phyloP scores from a whole-genome alignment of 2,797 vertebrate genomes.

The Fistularia commersonii region DNA sequence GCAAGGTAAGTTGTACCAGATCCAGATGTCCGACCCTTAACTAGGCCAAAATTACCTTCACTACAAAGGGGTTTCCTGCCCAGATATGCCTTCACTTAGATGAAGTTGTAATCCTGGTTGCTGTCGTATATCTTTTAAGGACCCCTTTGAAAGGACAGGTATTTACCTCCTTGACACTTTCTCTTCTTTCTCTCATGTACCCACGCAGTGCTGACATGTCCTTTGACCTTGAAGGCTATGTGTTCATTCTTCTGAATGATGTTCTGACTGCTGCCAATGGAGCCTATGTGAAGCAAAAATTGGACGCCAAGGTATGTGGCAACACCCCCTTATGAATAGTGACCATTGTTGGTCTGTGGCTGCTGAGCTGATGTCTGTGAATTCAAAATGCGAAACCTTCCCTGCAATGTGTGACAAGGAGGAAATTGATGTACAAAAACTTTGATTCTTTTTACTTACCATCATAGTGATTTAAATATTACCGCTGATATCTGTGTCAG shows the following conservation, averaged over 20 bases:
- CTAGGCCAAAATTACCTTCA: constrained; percentile 10
- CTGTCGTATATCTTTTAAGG: not conserved
- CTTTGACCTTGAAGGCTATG: constrained; percentile 93
- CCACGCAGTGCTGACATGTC: constrained; percentile 86
- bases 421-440: not conserved
- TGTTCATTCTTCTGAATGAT: constrained; percentile 93
- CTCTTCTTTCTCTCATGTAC: not conserved
- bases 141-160: not conserved
- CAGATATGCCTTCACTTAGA: constrained; percentile 23
- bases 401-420: constrained; percentile 20
- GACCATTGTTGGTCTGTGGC: constrained; percentile 40
- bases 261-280: constrained; percentile 96
- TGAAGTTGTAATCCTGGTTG: not conserved
- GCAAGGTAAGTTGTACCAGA: constrained; percentile 79
- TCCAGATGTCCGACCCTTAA: constrained; percentile 43
- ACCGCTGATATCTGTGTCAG: no score
- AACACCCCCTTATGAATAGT: constrained; percentile 39
- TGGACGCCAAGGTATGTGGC: constrained; percentile 91
- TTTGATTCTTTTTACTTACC: constrained; percentile 1
- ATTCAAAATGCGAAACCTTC: constrained; percentile 26
- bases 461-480: not conserved
- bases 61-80: constrained; percentile 35
- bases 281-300: constrained; percentile 95
- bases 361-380: constrained; percentile 23
- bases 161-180: constrained; percentile 9